These are phyloP conservation scores for Cacoxenus indagator DNA, from an alignment of 2,888 invertebrate species.

Conservation along the genomic window DNA sequence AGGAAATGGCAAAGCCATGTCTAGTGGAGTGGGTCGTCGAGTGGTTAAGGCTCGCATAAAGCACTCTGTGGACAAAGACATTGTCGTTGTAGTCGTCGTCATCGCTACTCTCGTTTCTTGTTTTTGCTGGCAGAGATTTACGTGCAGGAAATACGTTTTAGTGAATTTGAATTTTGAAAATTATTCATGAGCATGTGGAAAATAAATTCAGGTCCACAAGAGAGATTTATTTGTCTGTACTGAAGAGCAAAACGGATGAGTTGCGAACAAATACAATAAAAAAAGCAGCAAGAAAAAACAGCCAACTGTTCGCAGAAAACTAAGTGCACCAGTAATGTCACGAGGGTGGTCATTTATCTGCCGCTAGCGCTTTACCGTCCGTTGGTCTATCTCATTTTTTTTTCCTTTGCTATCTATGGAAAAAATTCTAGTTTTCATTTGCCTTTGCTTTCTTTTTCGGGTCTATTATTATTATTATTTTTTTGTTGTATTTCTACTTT, in stretches of 20 bases:
- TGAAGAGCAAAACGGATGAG: constrained; percentile 23
- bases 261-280: constrained; percentile 40
- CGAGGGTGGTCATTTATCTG: constrained; percentile 53
- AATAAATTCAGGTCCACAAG: constrained; percentile 66
- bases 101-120: constrained; percentile 18
- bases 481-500: too few species aligned
- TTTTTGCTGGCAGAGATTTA: constrained; percentile 20
- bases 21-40: not conserved
- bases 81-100: constrained; percentile 22
- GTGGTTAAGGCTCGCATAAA: constrained; percentile 9
- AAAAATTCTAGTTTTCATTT: constrained; percentile 16
- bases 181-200: constrained; percentile 68
- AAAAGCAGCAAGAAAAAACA: constrained; percentile 25
- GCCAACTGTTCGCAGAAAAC: constrained; percentile 10
- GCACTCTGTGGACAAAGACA: not conserved
- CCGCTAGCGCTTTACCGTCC: constrained; percentile 41
- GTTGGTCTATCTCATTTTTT: constrained; percentile 24
- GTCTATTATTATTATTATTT: too few species aligned
- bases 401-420: constrained; percentile 11
- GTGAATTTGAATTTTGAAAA: constrained; percentile 66
- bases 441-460: constrained; percentile 7
- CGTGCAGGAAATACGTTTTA: constrained; percentile 56
- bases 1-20: not conserved
- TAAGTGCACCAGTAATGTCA: constrained; percentile 9
- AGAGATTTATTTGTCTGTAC: constrained; percentile 62